Evolutionary conservation across 2,888 invertebrate genomes (phyloP), one percentile per base, ranked within the genome.

Genomic region (Phalera bucephala): DNA sequence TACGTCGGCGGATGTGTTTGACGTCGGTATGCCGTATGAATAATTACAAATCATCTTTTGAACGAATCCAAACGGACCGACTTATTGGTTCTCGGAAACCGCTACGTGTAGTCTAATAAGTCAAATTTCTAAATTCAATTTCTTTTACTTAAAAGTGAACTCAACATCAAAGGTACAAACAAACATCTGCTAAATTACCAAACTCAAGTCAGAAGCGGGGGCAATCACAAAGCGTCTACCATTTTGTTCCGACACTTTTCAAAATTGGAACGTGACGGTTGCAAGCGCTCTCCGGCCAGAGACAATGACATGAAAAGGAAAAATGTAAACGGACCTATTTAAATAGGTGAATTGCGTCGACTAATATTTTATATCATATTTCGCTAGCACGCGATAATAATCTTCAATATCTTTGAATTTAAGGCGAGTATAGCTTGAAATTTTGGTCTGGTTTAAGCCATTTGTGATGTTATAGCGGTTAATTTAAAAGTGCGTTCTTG

Each of bases 401-500:
- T 32, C 43, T 40, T 31, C 37, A 41, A 49, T 53, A 37, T 44
- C 40, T 38, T 29, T 41, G 33, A 34, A 10, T 9, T 12, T 66
- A 80, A 50, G 52, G 57, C 50, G 57, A 68, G 39, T 77, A 54
- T 83, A n/a, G 72, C 42, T 33, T 75, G 77, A 7, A 25, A 23
- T 34, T 44, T 33, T 23, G 23, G 9, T 20, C 53, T 36, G 62
- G 52, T 60, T 73, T 86, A 58, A 31, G 73, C 49, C 78, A 52
- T 82, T 86, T 45, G 60, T 40, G 54, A 62, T 64, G 57, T 69
- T 51, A 46, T 45, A 55, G 67, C 61, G 78, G 83, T 88, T 89
- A 89, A 89, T 89, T 88, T 88, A 88, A 89, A 89, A 89, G 87
- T 88, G 85, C 87, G 89, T 87, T 89, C 87, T 89, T 89, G 89